Conservation (phyloP, 2,888 invertebrate species). For the Amitus sp. region DNA sequence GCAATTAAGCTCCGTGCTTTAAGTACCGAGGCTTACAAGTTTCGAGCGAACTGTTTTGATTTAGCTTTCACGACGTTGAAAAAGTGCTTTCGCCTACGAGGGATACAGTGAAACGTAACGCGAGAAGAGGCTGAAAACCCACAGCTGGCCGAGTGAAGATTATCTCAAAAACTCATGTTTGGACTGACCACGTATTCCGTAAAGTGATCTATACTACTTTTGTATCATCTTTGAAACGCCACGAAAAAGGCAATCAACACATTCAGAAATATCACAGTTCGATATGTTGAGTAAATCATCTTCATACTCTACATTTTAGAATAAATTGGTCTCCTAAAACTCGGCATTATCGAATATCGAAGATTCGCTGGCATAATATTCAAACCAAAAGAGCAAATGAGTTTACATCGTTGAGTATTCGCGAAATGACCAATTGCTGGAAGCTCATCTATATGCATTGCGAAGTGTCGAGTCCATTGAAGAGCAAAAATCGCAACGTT, state of each 20-base stretch:
- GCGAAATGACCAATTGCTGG: conserved; percentile 8
- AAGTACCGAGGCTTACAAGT: conserved; percentile 49
- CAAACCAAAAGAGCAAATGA: conserved; percentile 7
- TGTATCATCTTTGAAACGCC: too few species aligned
- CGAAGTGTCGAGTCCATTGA: too few species aligned
- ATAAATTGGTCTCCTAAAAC: too few species aligned
- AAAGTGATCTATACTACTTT: too few species aligned
- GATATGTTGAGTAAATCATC: too few species aligned
- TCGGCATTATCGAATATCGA: too few species aligned
- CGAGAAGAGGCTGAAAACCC: conserved; percentile 34
- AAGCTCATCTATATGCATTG: too few species aligned
- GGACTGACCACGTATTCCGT: too few species aligned
- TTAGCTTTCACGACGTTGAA: conserved; percentile 37
- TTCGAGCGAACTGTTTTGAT: conserved; percentile 44
- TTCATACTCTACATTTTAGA: too few species aligned
- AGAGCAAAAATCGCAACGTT: too few species aligned
- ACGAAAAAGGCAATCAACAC: too few species aligned
- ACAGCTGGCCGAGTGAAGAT: not conserved
- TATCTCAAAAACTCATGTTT: not conserved
- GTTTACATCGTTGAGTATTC: conserved; percentile 13
- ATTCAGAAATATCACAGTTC: too few species aligned
- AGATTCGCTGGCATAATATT: conserved; percentile 1
- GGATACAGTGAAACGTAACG: conserved; percentile 37
- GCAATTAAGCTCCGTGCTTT: conserved; percentile 59
- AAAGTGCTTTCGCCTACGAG: conserved; percentile 41